phyloP scores from a whole-genome alignment of 2,888 invertebrate genomes.

The Metalampra italica region DNA sequence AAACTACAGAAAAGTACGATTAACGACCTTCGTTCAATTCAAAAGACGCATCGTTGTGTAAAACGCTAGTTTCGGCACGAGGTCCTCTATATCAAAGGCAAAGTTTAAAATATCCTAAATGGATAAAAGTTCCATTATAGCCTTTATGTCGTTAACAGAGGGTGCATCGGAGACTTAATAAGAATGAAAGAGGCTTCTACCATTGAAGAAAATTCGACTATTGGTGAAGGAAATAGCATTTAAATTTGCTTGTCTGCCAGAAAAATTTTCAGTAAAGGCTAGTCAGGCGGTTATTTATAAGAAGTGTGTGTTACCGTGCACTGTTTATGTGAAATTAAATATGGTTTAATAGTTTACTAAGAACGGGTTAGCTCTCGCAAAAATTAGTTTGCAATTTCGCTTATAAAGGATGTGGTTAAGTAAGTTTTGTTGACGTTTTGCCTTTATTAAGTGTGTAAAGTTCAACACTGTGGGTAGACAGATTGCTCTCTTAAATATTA shows the following conservation, averaged over 20 bases:
- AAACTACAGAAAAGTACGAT: conserved; percentile 33
- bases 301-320: conserved; percentile 60
- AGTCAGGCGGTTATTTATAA: conserved; percentile 38
- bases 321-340: conserved; percentile 69
- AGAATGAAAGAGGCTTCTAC: conserved; percentile 14
- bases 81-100: conserved; percentile 57
- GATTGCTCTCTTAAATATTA: background rate
- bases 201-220: conserved; percentile 43
- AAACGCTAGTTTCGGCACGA: conserved; percentile 75
- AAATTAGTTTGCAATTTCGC: conserved; percentile 43
- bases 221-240: conserved; percentile 37
- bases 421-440: conserved; percentile 7
- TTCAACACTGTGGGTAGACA: background rate
- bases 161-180: conserved; percentile 27
- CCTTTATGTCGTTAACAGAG: conserved; percentile 30
- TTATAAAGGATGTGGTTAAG: conserved; percentile 10
- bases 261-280: conserved; percentile 10
- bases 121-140: conserved; percentile 24
- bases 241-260: conserved; percentile 33
- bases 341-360: conserved; percentile 69
- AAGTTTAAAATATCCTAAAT: conserved; percentile 48
- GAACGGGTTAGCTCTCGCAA: conserved; percentile 49
- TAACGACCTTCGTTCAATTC: conserved; percentile 49
- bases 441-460: conserved; percentile 5
- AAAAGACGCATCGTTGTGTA: conserved; percentile 66